Percentiles rank a stretch among this genome's conserved stretches.
phyloP scores from a whole-genome alignment of 2,888 invertebrate species.

The Entomobrya multifasciata region DNA sequence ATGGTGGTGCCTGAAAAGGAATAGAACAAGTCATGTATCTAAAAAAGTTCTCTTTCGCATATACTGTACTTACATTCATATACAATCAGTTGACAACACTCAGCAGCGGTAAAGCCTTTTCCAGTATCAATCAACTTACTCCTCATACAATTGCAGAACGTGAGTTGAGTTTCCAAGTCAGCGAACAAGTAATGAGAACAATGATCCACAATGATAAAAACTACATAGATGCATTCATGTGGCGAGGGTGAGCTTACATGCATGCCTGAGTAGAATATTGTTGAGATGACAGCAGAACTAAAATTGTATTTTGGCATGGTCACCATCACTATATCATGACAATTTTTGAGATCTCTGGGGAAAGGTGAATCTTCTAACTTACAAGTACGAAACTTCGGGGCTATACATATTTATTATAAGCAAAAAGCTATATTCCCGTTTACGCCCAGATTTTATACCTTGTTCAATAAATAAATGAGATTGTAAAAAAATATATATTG shows the following conservation, averaged over 20 bases:
- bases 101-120: slow-evolving; percentile 36
- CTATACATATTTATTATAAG: background rate
- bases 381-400: background rate
- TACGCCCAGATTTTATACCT: slow-evolving; percentile 15
- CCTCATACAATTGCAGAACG: slow-evolving; percentile 45
- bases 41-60: too few relatives aligned
- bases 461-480: slow-evolving; percentile 29
- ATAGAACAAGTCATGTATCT: too few relatives aligned
- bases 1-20: too few relatives aligned
- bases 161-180: slow-evolving; percentile 66
- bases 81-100: too few relatives aligned
- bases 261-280: slow-evolving; percentile 31
- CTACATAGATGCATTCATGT: background rate
- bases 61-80: too few relatives aligned
- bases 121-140: slow-evolving; percentile 46
- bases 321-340: background rate
- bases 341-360: slow-evolving; percentile 1
- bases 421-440: slow-evolving; percentile 4
- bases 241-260: slow-evolving; percentile 22
- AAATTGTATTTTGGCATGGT: too few relatives aligned
- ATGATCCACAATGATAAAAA: slow-evolving; percentile 27
- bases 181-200: slow-evolving; percentile 49
- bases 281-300: slow-evolving; percentile 33
- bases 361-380: background rate
- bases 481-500: slow-evolving; percentile 24